phyloP scores from a whole-genome alignment of 2,797 vertebrate species.

The Helicolenus hilgendorfi region DNA sequence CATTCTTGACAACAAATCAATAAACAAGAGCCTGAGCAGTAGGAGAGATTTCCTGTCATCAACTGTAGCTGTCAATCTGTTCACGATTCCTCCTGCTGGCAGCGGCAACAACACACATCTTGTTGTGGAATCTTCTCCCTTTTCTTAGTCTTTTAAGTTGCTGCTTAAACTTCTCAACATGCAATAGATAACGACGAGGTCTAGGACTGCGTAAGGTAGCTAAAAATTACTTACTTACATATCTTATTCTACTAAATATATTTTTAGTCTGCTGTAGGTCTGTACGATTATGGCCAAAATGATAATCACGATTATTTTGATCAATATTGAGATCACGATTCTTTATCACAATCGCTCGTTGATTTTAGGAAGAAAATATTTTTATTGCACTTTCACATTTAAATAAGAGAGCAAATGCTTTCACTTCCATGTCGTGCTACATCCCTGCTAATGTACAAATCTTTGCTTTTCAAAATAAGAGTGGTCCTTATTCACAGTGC shows the following conservation, averaged over 20 bases:
- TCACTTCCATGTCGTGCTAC: too few species aligned
- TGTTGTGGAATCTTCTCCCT: not conserved
- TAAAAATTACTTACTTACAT: not conserved
- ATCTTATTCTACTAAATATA: not conserved
- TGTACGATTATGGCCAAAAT: not conserved
- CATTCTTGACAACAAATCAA: constrained; percentile 88
- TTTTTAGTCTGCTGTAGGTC: not conserved
- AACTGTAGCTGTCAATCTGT: constrained; percentile 79
- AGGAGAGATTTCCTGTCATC: constrained; percentile 84
- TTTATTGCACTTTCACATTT: too few species aligned
- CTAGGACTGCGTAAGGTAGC: not conserved
- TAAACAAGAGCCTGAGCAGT: constrained; percentile 77
- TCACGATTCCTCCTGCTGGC: constrained; percentile 34
- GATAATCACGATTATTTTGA: not conserved
- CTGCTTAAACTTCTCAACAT: not conserved
- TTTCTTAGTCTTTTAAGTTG: constrained; percentile 7
- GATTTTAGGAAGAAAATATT: too few species aligned
- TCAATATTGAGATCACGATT: not conserved
- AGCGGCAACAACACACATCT: not conserved
- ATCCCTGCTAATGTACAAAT: too few species aligned
- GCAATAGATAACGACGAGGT: not conserved
- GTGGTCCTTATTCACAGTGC: too few species aligned
- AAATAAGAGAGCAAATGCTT: too few species aligned
- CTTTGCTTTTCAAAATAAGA: too few species aligned
- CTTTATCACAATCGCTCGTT: not conserved